Conservation (phyloP, 2,113 vertebrate species). For the Nothobranchius furzeri region DNA sequence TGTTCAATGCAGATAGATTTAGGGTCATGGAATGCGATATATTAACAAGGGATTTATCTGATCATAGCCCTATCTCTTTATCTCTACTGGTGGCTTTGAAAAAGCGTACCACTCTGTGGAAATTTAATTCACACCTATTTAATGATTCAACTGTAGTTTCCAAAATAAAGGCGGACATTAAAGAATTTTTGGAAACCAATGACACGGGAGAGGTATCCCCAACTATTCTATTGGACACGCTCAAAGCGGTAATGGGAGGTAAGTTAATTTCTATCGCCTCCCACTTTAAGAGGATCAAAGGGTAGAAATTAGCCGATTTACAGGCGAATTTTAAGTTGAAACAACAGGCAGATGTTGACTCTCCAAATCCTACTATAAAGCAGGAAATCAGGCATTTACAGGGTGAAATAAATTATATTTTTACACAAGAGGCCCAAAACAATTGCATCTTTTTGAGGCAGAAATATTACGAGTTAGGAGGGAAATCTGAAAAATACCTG, state of each 20-base stretch:
- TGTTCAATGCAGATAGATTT: neutral
- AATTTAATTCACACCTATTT: neutral
- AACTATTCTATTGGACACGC: neutral
- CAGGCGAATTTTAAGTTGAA: neutral
- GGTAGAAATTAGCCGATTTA: neutral
- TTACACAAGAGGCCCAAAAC: neutral
- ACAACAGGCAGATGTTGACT: neutral
- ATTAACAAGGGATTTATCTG: neutral
- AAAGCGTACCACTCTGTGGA: neutral
- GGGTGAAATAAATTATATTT: neutral
- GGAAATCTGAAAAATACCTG: neutral
- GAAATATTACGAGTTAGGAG: neutral
- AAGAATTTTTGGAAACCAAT: conserved; percentile 1
- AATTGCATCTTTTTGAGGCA: conserved; percentile 8
- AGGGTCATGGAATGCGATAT: neutral
- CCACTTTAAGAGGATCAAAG: neutral
- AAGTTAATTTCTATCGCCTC: neutral
- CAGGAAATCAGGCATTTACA: neutral
- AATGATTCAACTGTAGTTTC: neutral
- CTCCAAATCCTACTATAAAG: neutral
- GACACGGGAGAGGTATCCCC: neutral
- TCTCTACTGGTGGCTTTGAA: too few species aligned
- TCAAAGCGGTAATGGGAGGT: neutral
- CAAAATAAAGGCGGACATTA: neutral
- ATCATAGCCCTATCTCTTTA: neutral